Percentiles rank a stretch among this genome's conserved stretches.
phyloP scores from a whole-genome alignment of 2,888 invertebrate species.

The Drosophila putrida region DNA sequence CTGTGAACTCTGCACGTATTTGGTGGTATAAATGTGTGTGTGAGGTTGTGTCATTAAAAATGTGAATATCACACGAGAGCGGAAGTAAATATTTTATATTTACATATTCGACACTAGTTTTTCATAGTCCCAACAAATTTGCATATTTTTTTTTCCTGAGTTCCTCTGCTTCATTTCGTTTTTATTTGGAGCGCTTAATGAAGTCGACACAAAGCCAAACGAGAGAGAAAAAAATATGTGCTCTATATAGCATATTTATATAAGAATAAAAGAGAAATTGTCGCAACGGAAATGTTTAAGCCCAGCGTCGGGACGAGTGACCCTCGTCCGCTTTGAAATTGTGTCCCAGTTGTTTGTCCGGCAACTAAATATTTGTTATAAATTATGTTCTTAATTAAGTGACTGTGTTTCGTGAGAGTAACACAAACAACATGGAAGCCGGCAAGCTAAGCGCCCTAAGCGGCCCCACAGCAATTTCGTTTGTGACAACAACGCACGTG shows the following conservation, averaged over 20 bases:
- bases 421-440: constrained; percentile 45
- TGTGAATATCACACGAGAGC: constrained; percentile 73
- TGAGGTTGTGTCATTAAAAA: constrained; percentile 62
- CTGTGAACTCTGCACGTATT: constrained; percentile 41
- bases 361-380: constrained; percentile 77
- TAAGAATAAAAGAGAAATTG: constrained; percentile 34
- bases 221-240: constrained; percentile 15
- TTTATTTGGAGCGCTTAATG: constrained; percentile 68
- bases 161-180: constrained; percentile 40
- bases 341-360: constrained; percentile 54
- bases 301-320: constrained; percentile 25
- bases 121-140: constrained; percentile 65
- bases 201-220: constrained; percentile 59
- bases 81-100: constrained; percentile 77
- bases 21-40: constrained; percentile 2
- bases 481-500: constrained; percentile 54
- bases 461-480: constrained; percentile 44
- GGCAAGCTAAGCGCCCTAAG: constrained; percentile 34
- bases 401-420: constrained; percentile 53
- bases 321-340: constrained; percentile 26
- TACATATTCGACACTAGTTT: constrained; percentile 77
- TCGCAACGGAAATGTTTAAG: constrained; percentile 58
- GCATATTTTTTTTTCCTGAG: constrained; percentile 60
- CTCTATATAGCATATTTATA: constrained; percentile 19
- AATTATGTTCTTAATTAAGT: constrained; percentile 78